Evolutionary conservation across 2,113 vertebrate species (phyloP).

Genomic region (Anguilla rostrata): DNA sequence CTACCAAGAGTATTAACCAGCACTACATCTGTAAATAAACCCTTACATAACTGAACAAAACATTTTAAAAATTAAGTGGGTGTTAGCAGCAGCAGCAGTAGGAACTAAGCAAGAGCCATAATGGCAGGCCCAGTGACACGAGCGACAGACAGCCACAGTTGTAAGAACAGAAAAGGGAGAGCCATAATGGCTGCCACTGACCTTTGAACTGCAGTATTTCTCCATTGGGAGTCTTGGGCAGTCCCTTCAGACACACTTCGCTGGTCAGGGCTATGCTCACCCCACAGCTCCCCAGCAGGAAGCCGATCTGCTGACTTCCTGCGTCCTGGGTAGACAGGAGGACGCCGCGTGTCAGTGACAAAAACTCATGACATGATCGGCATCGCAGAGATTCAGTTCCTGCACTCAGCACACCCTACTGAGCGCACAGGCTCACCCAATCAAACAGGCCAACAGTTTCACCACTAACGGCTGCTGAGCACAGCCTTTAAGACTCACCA

Average conservation of each 20-base stretch:
- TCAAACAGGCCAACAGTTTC: neutral
- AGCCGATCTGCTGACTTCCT: slow-evolving; percentile 95
- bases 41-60: neutral
- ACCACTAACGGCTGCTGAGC: neutral
- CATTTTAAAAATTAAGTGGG: neutral
- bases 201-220: slow-evolving; percentile 98
- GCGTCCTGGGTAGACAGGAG: slow-evolving; percentile 76
- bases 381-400: neutral
- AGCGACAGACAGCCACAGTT: neutral
- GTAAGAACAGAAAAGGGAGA: neutral
- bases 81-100: slow-evolving; percentile 3
- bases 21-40: neutral
- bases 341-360: neutral
- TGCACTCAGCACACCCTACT: neutral
- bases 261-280: slow-evolving; percentile 93
- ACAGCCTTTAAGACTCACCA: too few relatives aligned
- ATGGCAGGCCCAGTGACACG: neutral
- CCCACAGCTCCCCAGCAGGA: slow-evolving; percentile 93
- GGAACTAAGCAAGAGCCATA: neutral
- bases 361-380: neutral
- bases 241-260: slow-evolving; percentile 93
- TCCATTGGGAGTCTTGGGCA: slow-evolving; percentile 94
- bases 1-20: neutral
- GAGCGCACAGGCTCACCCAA: neutral
- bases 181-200: slow-evolving; percentile 47